These are phyloP conservation scores for Montipora capitata DNA, from an alignment of 92 coral and sea anemone genomes.

Conservation along the genomic window DNA sequence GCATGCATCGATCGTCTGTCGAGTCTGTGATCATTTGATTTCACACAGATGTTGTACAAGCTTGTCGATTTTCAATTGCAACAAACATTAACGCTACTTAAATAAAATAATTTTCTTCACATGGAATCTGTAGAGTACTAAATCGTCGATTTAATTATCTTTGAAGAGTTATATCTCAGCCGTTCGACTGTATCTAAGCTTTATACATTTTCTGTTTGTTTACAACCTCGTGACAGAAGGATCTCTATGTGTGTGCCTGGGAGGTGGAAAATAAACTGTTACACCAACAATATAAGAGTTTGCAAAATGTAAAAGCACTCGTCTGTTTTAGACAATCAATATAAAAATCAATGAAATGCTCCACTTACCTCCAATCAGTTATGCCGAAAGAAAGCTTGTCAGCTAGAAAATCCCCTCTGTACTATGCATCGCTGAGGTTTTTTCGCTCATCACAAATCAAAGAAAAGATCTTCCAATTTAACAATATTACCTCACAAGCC, in stretches of 20 bases:
- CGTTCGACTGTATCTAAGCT: slow-evolving; percentile 6
- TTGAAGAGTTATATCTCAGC: too few relatives aligned
- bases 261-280: neutral
- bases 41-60: too few relatives aligned
- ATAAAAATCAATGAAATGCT: neutral
- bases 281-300: slow-evolving; percentile 8
- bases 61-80: too few relatives aligned
- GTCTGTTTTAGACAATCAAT: neutral
- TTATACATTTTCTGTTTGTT: neutral
- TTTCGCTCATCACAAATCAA: neutral
- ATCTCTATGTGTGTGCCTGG: too few relatives aligned
- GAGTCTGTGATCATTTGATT: too few relatives aligned
- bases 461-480: neutral
- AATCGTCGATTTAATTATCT: too few relatives aligned
- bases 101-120: too few relatives aligned
- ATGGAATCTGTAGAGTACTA: too few relatives aligned
- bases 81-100: too few relatives aligned
- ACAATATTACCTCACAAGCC: neutral
- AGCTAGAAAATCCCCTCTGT: neutral
- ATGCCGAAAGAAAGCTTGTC: neutral
- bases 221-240: slow-evolving; percentile 26
- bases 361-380: neutral
- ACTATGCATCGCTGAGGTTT: neutral
- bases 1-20: too few relatives aligned
- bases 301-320: neutral